These are phyloP conservation scores for Aleiodes sp. DNA, from an alignment of 1,140 invertebrate genomes.

Conservation along the genomic window DNA sequence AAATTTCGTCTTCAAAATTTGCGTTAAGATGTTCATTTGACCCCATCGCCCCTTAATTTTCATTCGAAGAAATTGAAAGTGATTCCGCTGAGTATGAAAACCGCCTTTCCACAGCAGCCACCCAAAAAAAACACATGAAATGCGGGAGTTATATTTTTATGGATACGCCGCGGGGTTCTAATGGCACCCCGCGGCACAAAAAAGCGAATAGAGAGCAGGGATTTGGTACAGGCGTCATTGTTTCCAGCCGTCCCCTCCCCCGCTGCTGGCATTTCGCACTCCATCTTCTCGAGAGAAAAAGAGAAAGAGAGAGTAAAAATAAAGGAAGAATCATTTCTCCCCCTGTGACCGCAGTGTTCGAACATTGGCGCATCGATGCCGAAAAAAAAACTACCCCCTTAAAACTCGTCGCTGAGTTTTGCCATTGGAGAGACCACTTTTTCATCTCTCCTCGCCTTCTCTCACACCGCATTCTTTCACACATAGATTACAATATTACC, in stretches of 20 bases:
- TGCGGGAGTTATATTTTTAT: slow-evolving; percentile 56
- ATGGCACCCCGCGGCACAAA: slow-evolving; percentile 51
- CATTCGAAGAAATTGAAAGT: too few relatives aligned
- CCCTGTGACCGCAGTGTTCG: background rate
- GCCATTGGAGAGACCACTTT: slow-evolving; percentile 59
- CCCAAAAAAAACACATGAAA: background rate
- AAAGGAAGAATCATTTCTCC: slow-evolving; percentile 10
- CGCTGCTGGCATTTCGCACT: slow-evolving; percentile 40
- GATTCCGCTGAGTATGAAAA: too few relatives aligned
- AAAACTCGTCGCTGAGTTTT: slow-evolving; percentile 44
- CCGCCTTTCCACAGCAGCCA: too few relatives aligned
- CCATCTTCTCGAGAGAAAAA: slow-evolving; percentile 15
- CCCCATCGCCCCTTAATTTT: too few relatives aligned
- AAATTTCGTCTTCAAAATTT: too few relatives aligned
- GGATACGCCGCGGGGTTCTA: slow-evolving; percentile 53
- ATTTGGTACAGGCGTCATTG: slow-evolving; percentile 63
- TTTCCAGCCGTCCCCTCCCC: slow-evolving; percentile 50
- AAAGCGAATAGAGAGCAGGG: slow-evolving; percentile 47
- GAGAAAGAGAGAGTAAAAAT: background rate
- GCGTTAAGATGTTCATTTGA: too few relatives aligned
- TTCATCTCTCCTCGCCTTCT: slow-evolving; percentile 49
- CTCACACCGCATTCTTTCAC: slow-evolving; percentile 61
- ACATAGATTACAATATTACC: slow-evolving; percentile 67
- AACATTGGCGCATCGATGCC: slow-evolving; percentile 39
- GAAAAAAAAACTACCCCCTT: slow-evolving; percentile 61